Base-by-base conservation (phyloP, 2,797 vertebrate genomes). In the Pseudopleuronectes americanus region DNA sequence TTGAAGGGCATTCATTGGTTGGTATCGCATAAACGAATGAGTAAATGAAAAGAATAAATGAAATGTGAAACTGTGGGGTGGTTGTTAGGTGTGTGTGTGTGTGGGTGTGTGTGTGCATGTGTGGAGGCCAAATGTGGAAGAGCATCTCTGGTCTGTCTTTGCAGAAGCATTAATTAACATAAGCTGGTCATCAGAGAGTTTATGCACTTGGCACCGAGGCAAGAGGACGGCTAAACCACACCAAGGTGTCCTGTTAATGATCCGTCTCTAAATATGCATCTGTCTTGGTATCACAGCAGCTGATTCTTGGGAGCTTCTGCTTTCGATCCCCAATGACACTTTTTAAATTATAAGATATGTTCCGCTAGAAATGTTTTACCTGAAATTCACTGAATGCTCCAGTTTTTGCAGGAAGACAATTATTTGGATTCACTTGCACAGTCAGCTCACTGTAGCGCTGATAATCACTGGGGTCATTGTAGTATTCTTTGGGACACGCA, bases 21-120 rank as follows among this genome's bases (percentile, higher is more conserved):
- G 69, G 52, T 60, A 72, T 23, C 52, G 58, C 68, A n/a, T n/a
- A n/a, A n/a, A n/a, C n/a, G n/a, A n/a, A n/a, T n/a, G n/a, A n/a
- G n/a, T n/a, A n/a, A n/a, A n/a, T n/a, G n/a, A n/a, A n/a, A n/a
- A 19, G 70, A 84, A 69, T 80, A 80, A 83, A 74, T 74, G 64
- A 68, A 85, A 71, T 63, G 68, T 67, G 67, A 77, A 84, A 64
- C 78, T 76, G 69, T 23, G 59, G 59, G 57, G 26, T 76, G 33
- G 60, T 36, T 51, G 56, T 67, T 31, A 71, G 19, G 33, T 53
- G 49, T 53, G 52, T 21, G 24, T 58, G 38, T 57, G 7, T 41
- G 53, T 51, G 8, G 24, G 68, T 45, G 21, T 58, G 33, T 63
- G 57, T 52, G 31, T 49, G 45, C 33, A 28, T 60, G 53, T 21